Conservation (phyloP, 2,888 invertebrate genomes). For the Lasioglossum figueresi region DNA sequence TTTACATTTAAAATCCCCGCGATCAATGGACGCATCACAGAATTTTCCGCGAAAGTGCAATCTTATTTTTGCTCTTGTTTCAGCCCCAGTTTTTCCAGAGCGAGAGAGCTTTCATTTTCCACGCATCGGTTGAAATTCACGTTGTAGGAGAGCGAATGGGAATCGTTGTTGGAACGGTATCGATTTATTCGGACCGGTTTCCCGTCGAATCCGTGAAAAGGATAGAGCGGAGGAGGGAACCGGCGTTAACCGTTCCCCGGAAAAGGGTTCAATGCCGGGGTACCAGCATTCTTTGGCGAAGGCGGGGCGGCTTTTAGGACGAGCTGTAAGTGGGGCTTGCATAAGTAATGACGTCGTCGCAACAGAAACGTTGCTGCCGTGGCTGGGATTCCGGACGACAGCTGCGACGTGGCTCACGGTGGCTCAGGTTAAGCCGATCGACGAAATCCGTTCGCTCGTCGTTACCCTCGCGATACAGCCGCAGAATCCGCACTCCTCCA, state of each 20-base stretch:
- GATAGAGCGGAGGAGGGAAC: constrained; percentile 6
- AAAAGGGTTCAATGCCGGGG: constrained; percentile 40
- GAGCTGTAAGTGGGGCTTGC: constrained; percentile 79
- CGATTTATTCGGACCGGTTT: constrained; percentile 15
- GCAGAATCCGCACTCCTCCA: constrained; percentile 63
- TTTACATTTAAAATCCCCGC: background rate
- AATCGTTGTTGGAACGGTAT: background rate
- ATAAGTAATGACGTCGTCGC: constrained; percentile 79
- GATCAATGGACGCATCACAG: too few species aligned
- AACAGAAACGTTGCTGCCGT: constrained; percentile 63
- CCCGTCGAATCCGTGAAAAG: constrained; percentile 36
- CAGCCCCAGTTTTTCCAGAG: background rate
- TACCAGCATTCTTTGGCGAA: constrained; percentile 64
- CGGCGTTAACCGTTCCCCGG: constrained; percentile 32
- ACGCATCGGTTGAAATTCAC: background rate
- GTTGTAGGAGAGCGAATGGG: background rate
- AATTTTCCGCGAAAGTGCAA: background rate
- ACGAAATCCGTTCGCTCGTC: constrained; percentile 75
- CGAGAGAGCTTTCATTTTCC: background rate
- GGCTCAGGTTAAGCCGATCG: constrained; percentile 82
- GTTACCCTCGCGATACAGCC: constrained; percentile 69
- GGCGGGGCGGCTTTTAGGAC: constrained; percentile 75
- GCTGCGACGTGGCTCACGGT: constrained; percentile 80
- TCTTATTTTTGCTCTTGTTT: background rate
- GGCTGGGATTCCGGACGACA: constrained; percentile 74